phyloP scores from a whole-genome alignment of 2,113 vertebrate genomes.

The Vombatus ursinus region DNA sequence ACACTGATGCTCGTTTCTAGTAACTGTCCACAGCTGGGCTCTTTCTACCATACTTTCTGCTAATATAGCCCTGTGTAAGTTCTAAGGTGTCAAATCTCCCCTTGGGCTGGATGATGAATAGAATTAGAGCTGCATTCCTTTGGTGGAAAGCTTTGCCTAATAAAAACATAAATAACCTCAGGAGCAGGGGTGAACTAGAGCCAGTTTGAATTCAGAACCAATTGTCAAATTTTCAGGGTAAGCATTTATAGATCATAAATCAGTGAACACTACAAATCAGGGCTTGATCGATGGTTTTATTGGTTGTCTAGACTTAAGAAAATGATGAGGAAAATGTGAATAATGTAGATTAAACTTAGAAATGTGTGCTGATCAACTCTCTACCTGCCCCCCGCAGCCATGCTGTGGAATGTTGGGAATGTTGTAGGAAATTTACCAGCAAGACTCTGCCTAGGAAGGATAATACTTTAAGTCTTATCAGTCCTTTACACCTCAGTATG shows the following conservation, averaged over 20 bases:
- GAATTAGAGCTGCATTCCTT: neutral
- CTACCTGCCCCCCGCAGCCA: neutral
- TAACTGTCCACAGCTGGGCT: neutral
- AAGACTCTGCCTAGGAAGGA: neutral
- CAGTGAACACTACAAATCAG: neutral
- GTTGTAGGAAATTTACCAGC: neutral
- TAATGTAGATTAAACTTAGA: neutral
- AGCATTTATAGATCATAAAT: neutral
- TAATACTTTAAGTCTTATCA: neutral
- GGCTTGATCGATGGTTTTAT: neutral
- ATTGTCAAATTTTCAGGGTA: neutral
- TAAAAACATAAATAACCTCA: neutral
- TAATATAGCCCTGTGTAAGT: neutral
- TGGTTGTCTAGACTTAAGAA: neutral
- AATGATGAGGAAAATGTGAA: neutral
- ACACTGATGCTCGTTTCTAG: neutral
- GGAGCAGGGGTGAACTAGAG: neutral
- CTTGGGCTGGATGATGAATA: neutral
- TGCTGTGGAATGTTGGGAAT: neutral
- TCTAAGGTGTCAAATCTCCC: neutral
- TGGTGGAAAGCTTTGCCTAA: neutral
- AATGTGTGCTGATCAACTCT: neutral
- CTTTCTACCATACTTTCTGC: neutral
- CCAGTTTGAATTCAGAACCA: neutral
- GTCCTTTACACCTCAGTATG: neutral